A percentile compares a stretch with the other conserved stretches of the same genome.
These are phyloP conservation scores for Lasioglossum zephyrum DNA, from an alignment of 2,888 invertebrate genomes.

Conservation along the genomic window DNA sequence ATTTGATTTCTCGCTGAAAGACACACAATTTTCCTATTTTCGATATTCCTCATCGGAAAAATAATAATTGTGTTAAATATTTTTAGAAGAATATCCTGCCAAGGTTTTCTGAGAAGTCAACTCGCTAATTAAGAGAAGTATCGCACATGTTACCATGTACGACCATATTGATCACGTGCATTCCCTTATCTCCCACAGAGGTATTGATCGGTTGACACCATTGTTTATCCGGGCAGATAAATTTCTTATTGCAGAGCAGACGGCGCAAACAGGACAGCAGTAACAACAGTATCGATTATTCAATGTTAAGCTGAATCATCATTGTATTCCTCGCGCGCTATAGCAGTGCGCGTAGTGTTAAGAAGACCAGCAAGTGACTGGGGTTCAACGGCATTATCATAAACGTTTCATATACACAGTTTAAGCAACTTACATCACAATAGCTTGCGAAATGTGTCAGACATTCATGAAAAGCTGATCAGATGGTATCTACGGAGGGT, in stretches of 20 bases:
- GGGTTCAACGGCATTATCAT: neutral
- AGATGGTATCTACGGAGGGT: constrained; percentile 4
- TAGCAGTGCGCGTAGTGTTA: neutral
- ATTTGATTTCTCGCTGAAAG: neutral
- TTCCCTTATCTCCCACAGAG: neutral
- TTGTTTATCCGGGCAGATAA: neutral
- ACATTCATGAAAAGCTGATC: neutral
- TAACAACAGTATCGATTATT: neutral
- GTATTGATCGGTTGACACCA: neutral
- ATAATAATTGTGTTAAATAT: neutral
- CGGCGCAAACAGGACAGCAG: neutral
- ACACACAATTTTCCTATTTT: neutral
- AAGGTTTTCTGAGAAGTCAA: neutral
- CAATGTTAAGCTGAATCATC: neutral
- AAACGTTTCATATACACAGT: neutral
- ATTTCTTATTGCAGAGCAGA: neutral
- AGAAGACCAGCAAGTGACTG: neutral
- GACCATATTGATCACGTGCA: neutral
- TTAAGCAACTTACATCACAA: neutral
- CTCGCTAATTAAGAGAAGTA: neutral
- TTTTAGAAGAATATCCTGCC: neutral
- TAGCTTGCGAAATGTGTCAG: neutral
- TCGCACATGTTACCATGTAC: neutral
- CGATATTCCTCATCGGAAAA: too few species aligned
- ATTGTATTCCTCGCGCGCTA: neutral